Percentiles rank a stretch among this genome's conserved stretches.
These are phyloP conservation scores for Melikaiella ostensackeni DNA, from an alignment of 2,888 invertebrate species.

Conservation along the genomic window DNA sequence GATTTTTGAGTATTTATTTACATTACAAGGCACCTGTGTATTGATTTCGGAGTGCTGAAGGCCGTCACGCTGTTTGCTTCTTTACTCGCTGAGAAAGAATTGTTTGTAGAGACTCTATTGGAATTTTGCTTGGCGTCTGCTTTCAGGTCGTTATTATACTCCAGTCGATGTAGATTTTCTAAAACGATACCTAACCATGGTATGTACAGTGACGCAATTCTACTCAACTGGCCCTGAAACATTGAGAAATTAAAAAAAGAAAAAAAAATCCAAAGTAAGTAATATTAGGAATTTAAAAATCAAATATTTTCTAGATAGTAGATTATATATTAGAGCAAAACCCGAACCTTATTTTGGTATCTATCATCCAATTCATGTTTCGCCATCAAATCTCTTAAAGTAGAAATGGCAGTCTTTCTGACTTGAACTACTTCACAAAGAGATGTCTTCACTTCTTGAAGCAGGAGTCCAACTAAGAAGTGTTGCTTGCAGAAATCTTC, in stretches of 20 bases:
- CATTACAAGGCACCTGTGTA: constrained; percentile 63
- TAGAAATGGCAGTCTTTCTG: constrained; percentile 87
- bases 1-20: not conserved
- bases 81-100: constrained; percentile 80
- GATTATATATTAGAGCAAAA: too few species aligned
- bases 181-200: constrained; percentile 93
- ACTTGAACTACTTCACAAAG: constrained; percentile 91
- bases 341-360: constrained; percentile 85
- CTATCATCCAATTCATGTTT: constrained; percentile 97
- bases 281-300: not conserved
- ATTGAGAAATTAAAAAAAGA: constrained; percentile 18
- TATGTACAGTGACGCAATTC: constrained; percentile 93
- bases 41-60: constrained; percentile 69
- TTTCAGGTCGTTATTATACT: constrained; percentile 72
- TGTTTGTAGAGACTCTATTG: constrained; percentile 80
- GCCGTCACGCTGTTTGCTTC: constrained; percentile 72
- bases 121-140: constrained; percentile 73
- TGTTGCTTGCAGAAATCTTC: constrained; percentile 95
- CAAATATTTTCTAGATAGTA: not conserved
- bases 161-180: constrained; percentile 90
- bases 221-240: constrained; percentile 84
- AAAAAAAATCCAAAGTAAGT: not conserved
- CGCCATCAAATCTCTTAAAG: constrained; percentile 91
- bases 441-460: constrained; percentile 93
- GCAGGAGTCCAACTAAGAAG: constrained; percentile 91